Percentiles rank a stretch among this genome's conserved stretches.
These are phyloP conservation scores for Gobiocypris rarus DNA, from an alignment of 2,113 vertebrate genomes.

Conservation along the genomic window DNA sequence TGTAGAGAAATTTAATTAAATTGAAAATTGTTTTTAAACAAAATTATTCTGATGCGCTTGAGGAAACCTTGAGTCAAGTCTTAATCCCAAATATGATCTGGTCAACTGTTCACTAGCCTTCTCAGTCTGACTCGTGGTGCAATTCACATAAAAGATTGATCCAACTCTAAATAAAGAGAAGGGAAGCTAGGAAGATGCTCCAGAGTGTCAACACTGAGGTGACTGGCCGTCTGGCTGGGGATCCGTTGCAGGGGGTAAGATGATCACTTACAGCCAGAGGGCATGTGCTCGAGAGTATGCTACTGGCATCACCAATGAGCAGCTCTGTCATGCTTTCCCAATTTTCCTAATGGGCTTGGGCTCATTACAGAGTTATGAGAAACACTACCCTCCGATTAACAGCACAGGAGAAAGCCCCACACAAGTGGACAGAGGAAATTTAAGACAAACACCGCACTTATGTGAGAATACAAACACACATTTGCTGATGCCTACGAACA, in stretches of 20 bases:
- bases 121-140: conserved; percentile 14
- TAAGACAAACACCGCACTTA: conserved; percentile 10
- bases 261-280: conserved; percentile 46
- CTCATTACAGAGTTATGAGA: conserved; percentile 51
- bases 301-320: conserved; percentile 44
- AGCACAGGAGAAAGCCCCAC: conserved; percentile 8
- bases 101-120: too few relatives aligned
- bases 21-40: too few relatives aligned
- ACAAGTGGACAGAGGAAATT: conserved; percentile 31
- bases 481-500: neutral
- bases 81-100: neutral
- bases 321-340: conserved; percentile 51
- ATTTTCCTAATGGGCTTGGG: conserved; percentile 58
- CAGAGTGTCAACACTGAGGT: conserved; percentile 41
- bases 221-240: conserved; percentile 32
- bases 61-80: neutral
- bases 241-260: conserved; percentile 54
- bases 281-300: conserved; percentile 25
- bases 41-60: too few relatives aligned
- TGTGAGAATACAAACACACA: conserved; percentile 13
- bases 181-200: conserved; percentile 29
- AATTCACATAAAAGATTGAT: conserved; percentile 54
- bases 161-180: conserved; percentile 41
- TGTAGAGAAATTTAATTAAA: too few relatives aligned
- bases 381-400: conserved; percentile 45